Conservation (phyloP, 2,797 vertebrate genomes). For the Lemur catta region DNA sequence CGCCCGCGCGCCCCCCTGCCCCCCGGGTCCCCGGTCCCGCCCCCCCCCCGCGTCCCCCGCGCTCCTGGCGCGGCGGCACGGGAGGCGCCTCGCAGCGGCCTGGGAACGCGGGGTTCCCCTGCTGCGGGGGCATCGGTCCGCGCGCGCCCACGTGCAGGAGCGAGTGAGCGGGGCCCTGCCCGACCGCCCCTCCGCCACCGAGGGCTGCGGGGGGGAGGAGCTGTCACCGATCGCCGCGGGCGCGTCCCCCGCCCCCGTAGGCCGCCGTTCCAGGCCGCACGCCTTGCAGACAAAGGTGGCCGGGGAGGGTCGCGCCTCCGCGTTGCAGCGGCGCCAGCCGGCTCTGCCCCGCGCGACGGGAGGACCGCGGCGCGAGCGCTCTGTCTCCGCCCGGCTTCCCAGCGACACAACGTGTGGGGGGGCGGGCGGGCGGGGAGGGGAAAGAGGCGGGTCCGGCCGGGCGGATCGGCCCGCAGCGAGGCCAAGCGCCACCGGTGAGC, state of each 20-base stretch:
- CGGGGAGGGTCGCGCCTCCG: background rate
- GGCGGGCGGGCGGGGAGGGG: constrained; percentile 19
- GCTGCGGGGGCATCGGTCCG: constrained; percentile 81
- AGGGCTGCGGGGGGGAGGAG: background rate
- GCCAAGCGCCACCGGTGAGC: constrained; percentile 46
- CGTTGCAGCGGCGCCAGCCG: background rate
- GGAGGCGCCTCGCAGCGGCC: constrained; percentile 86
- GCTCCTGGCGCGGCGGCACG: constrained; percentile 91
- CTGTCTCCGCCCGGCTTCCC: constrained; percentile 53
- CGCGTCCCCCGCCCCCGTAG: constrained; percentile 20
- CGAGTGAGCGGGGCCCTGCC: background rate
- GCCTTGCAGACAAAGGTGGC: constrained; percentile 33
- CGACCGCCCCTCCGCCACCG: background rate
- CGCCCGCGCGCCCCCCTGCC: constrained; percentile 80
- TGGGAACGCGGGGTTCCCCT: constrained; percentile 69
- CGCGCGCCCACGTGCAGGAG: background rate
- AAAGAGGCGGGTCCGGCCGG: constrained; percentile 48
- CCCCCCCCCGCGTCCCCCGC: constrained; percentile 80
- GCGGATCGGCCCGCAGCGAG: background rate
- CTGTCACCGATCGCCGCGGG: constrained; percentile 34
- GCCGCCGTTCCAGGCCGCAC: background rate
- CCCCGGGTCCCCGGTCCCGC: constrained; percentile 73
- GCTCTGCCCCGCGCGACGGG: background rate
- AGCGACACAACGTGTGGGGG: constrained; percentile 26
- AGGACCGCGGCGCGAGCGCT: background rate